A percentile compares a stretch with the other conserved stretches of the same genome.
phyloP scores from a whole-genome alignment of 2,888 invertebrate species.

The Aspidapion aeneum region DNA sequence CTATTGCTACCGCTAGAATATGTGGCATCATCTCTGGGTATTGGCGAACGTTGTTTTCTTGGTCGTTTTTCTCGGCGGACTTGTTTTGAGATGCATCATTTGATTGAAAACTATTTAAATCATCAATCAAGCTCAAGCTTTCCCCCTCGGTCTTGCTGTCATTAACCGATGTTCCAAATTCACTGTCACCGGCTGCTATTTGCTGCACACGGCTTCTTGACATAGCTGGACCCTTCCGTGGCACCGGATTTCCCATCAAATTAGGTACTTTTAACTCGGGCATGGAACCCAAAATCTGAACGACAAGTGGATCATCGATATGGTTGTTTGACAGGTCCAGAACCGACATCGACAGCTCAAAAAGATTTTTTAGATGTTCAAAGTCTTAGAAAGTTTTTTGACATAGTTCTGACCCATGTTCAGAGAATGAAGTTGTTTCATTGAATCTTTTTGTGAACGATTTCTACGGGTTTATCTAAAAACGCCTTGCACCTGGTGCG shows the following conservation, averaged over 20 bases:
- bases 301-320: slow-evolving; percentile 73
- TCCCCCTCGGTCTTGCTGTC: slow-evolving; percentile 42
- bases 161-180: too few species aligned
- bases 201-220: too few species aligned
- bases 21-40: too few species aligned
- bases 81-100: too few species aligned
- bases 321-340: slow-evolving; percentile 87
- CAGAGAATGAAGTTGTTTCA: too few species aligned
- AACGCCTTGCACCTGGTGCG: too few species aligned
- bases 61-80: too few species aligned
- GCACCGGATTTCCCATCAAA: slow-evolving; percentile 85
- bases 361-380: slow-evolving; percentile 48
- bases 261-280: slow-evolving; percentile 72
- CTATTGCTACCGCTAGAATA: not conserved
- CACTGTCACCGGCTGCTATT: slow-evolving; percentile 36
- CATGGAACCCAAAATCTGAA: slow-evolving; percentile 71
- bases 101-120: not conserved
- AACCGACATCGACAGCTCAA: slow-evolving; percentile 68
- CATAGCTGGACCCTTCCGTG: slow-evolving; percentile 73
- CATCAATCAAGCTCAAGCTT: slow-evolving; percentile 9
- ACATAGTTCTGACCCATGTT: too few species aligned
- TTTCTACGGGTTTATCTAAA: too few species aligned
- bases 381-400: too few species aligned
- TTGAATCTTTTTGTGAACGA: too few species aligned
- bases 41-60: too few species aligned